Conservation (phyloP, 2,113 vertebrate species). For the Varanus komodoensis region DNA sequence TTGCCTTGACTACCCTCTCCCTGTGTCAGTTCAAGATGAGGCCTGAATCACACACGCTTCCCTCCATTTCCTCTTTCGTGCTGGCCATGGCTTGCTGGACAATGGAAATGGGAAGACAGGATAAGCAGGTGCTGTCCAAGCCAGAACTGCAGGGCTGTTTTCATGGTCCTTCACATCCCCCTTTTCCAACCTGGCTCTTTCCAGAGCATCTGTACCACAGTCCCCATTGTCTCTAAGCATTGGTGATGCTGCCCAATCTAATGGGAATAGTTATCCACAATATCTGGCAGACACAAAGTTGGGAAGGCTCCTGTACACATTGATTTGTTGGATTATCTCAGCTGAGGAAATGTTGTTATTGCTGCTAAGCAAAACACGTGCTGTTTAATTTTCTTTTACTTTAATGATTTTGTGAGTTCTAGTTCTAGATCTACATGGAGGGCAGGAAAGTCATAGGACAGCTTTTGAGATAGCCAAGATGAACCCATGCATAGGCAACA, state of each 20-base stretch:
- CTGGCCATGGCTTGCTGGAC: neutral
- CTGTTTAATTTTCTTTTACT: neutral
- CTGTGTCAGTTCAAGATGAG: neutral
- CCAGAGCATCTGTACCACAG: too few species aligned
- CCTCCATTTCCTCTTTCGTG: neutral
- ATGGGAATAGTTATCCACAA: too few species aligned
- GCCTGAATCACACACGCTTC: neutral
- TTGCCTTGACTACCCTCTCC: neutral
- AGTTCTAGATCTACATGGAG: neutral
- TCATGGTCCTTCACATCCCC: neutral
- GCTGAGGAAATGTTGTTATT: neutral
- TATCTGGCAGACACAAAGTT: too few species aligned
- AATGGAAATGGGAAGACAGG: neutral
- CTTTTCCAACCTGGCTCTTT: too few species aligned
- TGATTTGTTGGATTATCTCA: neutral
- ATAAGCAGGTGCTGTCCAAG: neutral
- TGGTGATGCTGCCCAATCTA: too few species aligned
- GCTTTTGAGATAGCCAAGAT: neutral
- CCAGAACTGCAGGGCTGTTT: neutral
- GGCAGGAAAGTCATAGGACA: neutral
- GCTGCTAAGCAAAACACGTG: neutral
- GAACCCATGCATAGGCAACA: neutral
- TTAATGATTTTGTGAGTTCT: neutral
- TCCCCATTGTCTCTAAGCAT: too few species aligned
- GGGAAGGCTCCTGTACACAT: too few species aligned